These are phyloP conservation scores for Oscheius myriophilus DNA, from an alignment of 2,888 invertebrate genomes.

Conservation along the genomic window DNA sequence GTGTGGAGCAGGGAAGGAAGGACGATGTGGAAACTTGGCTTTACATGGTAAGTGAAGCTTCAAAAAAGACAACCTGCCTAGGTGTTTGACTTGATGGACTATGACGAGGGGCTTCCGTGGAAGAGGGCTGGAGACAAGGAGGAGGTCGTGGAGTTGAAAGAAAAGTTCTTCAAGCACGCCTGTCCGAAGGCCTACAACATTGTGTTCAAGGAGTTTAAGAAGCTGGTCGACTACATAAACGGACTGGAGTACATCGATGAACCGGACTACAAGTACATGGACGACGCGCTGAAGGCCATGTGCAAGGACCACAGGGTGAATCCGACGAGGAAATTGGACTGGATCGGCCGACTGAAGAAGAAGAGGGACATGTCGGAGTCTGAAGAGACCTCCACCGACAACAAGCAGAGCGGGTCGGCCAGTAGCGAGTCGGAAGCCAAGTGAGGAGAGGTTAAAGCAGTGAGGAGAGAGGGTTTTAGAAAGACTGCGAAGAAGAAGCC, in stretches of 20 bases:
- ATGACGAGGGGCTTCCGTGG: conserved; percentile 45
- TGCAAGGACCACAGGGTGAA: neutral
- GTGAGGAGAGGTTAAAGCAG: too few species aligned
- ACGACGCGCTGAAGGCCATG: conserved; percentile 5
- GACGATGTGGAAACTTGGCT: conserved; percentile 54
- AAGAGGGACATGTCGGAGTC: conserved; percentile 4
- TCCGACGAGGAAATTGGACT: conserved; percentile 34
- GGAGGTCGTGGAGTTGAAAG: conserved; percentile 2
- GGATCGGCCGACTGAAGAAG: conserved; percentile 40
- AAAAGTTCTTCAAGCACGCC: conserved; percentile 21
- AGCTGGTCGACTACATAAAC: conserved; percentile 16
- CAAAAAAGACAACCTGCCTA: too few species aligned
- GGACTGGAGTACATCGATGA: conserved; percentile 9
- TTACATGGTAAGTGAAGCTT: conserved; percentile 28
- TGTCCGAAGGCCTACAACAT: conserved; percentile 16
- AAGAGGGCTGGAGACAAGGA: conserved; percentile 23
- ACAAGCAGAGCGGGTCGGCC: conserved; percentile 20
- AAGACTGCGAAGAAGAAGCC: too few species aligned
- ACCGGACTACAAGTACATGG: conserved; percentile 24
- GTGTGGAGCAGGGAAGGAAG: conserved; percentile 47
- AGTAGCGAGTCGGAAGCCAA: neutral
- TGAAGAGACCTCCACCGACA: conserved; percentile 15
- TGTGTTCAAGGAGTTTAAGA: conserved; percentile 16
- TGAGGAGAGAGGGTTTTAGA: too few species aligned
- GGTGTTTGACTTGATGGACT: conserved; percentile 42